These are phyloP conservation scores for Agapetus fuscipes DNA, from an alignment of 2,888 invertebrate species.

Conservation along the genomic window DNA sequence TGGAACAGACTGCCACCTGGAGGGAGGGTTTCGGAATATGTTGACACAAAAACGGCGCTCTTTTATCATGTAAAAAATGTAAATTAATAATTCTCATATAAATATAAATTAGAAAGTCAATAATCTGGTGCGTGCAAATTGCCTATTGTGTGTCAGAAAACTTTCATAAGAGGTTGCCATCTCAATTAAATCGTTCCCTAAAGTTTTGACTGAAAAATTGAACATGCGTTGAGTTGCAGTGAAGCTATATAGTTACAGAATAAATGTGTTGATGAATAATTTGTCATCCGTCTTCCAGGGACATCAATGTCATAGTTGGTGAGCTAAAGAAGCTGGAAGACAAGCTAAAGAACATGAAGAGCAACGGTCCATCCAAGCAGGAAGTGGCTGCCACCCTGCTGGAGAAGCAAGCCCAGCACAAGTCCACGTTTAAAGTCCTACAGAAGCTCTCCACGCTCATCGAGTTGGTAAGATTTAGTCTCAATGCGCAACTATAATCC, in stretches of 20 bases:
- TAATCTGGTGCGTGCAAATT: too few species aligned
- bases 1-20: too few species aligned
- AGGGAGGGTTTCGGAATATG: too few species aligned
- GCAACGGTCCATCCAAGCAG: constrained; percentile 32
- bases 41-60: too few species aligned
- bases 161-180: too few species aligned
- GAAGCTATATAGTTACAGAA: not conserved
- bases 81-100: too few species aligned
- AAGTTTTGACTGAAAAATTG: too few species aligned
- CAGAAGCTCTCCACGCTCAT: constrained; percentile 29
- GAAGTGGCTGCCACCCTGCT: constrained; percentile 31
- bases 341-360: constrained; percentile 35
- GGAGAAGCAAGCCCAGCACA: constrained; percentile 29
- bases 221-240: not conserved
- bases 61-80: too few species aligned
- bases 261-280: not conserved
- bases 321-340: constrained; percentile 35
- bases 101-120: too few species aligned
- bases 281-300: constrained; percentile 9
- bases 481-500: constrained; percentile 7
- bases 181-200: too few species aligned
- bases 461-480: constrained; percentile 32
- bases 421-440: constrained; percentile 27
- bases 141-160: too few species aligned
- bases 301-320: constrained; percentile 32